Evolutionary conservation across 1,140 invertebrate species (phyloP).

Genomic region (Caenorhabditis inopinata): DNA sequence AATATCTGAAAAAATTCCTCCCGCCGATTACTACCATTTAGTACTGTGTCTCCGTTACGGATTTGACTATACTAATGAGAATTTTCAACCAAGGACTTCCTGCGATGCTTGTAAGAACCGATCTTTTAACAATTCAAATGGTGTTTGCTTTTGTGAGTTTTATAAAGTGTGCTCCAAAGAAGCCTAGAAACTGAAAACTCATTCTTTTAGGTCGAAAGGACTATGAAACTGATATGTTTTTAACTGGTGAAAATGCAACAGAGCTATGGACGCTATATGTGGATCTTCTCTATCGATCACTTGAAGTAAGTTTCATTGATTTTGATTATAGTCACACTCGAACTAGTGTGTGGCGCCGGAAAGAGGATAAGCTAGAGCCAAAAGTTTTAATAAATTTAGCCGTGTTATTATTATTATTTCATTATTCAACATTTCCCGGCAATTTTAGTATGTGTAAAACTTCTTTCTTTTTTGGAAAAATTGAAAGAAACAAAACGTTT

Average conservation of each 20-base stretch:
- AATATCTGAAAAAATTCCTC: background rate
- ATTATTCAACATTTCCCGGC: no score
- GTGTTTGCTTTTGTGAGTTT: background rate
- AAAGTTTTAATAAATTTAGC: no score
- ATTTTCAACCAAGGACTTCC: background rate
- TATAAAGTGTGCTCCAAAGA: background rate
- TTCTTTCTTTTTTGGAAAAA: no score
- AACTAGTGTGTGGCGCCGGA: no score
- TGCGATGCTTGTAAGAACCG: background rate
- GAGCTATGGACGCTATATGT: background rate
- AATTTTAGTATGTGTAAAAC: no score
- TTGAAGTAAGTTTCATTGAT: conserved; percentile 2
- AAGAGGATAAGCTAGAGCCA: no score
- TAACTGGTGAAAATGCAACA: background rate
- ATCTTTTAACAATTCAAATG: background rate
- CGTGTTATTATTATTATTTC: no score
- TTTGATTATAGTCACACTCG: no score
- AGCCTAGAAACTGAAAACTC: background rate
- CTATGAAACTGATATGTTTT: background rate
- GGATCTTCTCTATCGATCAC: background rate
- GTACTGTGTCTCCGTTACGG: background rate
- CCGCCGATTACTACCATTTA: background rate
- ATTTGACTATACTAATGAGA: background rate
- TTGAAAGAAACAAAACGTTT: no score
- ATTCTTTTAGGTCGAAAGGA: background rate